Evolutionary conservation across 2,888 invertebrate species (phyloP).

Genomic region (Cheilosia soror): DNA sequence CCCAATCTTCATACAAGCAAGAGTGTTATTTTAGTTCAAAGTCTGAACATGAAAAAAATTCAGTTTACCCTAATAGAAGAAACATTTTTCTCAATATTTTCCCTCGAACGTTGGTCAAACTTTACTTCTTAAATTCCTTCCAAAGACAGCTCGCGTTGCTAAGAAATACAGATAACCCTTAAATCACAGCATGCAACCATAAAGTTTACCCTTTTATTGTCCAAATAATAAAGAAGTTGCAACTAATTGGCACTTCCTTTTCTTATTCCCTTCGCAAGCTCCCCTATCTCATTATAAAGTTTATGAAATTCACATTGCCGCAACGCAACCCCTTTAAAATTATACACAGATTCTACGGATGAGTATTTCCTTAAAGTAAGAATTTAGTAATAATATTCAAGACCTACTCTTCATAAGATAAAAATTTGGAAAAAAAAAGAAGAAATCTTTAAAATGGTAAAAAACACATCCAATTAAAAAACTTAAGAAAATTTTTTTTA

Average conservation of each 20-base stretch:
- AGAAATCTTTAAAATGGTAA: neutral
- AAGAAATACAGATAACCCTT: neutral
- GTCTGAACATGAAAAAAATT: no score
- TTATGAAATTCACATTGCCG: slow-evolving; percentile 2
- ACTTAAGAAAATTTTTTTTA: neutral
- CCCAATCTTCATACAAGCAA: no score
- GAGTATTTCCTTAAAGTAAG: neutral
- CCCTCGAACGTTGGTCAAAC: neutral
- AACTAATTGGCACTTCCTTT: slow-evolving; percentile 17
- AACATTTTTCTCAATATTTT: neutral
- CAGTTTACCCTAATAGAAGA: no score
- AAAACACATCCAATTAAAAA: slow-evolving; percentile 5
- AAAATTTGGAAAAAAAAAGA: neutral
- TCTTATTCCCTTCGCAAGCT: neutral
- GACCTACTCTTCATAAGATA: neutral
- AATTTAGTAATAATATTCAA: neutral
- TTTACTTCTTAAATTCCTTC: neutral
- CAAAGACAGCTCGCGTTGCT: neutral
- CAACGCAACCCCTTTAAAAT: neutral
- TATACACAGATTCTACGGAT: neutral
- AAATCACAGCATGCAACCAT: neutral
- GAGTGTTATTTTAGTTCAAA: no score
- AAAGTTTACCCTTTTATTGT: slow-evolving; percentile 7
- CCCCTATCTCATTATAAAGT: slow-evolving; percentile 13
- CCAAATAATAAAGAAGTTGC: slow-evolving; percentile 14